These are phyloP conservation scores for Poeciliopsis occidentalis DNA, from an alignment of 2,113 vertebrate species.

Conservation along the genomic window DNA sequence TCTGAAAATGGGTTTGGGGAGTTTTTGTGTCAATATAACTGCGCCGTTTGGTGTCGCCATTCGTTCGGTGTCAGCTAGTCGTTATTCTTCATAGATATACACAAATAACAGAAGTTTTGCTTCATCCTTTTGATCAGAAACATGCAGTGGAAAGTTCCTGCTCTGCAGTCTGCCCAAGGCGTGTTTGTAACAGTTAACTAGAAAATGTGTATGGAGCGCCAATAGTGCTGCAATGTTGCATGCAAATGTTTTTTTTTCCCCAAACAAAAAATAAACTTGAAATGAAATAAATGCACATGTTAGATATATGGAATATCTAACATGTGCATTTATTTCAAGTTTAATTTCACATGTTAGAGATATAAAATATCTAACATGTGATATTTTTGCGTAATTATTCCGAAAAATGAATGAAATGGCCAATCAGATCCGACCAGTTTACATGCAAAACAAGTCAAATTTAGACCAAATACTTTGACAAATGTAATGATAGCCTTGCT, in stretches of 20 bases:
- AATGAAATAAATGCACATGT: background rate
- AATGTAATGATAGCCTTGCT: no score
- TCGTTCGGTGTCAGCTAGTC: no score
- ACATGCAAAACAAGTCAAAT: no score
- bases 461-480: no score
- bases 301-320: background rate
- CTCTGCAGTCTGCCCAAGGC: background rate
- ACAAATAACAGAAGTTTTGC: background rate
- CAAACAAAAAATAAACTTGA: background rate
- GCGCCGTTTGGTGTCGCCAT: no score
- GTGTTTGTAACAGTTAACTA: background rate
- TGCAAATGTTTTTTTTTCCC: background rate
- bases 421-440: no score
- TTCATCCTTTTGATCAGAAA: background rate
- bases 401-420: no score
- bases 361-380: background rate
- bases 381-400: no score
- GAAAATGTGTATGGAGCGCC: background rate
- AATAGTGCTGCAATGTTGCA: background rate
- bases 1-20: conserved; percentile 12
- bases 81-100: background rate
- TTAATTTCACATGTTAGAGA: background rate
- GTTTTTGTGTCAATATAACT: background rate
- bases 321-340: no score
- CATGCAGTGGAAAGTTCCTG: background rate